Percentiles rank a stretch among this genome's conserved stretches.
Conservation (phyloP, 2,797 vertebrate species). For the Halcyon leucocephala region DNA sequence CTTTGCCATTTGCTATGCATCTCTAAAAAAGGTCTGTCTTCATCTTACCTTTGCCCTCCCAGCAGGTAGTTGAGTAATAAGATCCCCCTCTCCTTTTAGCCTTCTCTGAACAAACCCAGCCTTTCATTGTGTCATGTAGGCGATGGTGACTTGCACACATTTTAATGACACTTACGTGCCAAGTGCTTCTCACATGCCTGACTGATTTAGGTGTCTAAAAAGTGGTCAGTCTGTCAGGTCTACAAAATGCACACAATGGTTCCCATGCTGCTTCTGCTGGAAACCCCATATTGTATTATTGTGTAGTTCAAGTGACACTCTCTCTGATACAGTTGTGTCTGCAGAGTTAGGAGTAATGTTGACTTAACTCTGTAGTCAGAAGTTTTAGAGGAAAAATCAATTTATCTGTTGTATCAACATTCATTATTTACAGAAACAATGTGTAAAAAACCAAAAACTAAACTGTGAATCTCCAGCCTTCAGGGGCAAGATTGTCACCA, state of each 20-base stretch:
- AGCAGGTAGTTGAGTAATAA: neutral
- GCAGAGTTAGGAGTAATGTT: neutral
- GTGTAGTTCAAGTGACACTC: rapidly evolving
- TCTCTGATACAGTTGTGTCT: neutral
- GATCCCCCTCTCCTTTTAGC: neutral
- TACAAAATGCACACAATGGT: neutral
- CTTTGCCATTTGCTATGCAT: neutral
- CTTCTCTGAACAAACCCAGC: neutral
- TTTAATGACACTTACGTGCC: neutral
- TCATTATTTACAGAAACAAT: neutral
- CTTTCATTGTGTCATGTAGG: neutral
- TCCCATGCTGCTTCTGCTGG: neutral
- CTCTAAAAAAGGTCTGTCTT: neutral
- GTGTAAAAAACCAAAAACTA: neutral
- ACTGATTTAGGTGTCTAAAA: neutral
- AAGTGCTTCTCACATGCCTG: neutral
- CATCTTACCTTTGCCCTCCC: neutral
- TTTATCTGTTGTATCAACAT: neutral
- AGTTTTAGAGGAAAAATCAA: neutral
- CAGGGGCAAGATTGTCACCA: neutral
- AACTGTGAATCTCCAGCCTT: neutral
- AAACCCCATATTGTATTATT: neutral
- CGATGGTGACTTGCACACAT: neutral
- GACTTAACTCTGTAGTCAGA: neutral
- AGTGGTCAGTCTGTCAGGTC: neutral